Percentiles rank a stretch among this genome's conserved stretches.
phyloP scores from a whole-genome alignment of 1,140 invertebrate genomes.

The Ceratina japonica region DNA sequence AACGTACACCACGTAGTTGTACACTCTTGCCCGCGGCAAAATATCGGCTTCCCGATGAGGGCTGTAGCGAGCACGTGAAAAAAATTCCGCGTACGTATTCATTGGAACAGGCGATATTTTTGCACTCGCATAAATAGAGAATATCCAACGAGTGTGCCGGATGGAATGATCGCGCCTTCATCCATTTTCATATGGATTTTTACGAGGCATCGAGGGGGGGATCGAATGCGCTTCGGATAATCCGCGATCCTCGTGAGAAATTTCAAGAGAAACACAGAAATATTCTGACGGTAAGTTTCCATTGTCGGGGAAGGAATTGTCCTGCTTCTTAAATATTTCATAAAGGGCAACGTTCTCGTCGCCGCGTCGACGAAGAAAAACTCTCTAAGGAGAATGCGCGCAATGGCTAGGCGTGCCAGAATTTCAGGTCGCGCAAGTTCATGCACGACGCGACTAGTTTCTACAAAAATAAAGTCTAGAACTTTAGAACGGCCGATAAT shows the following conservation, averaged over 20 bases:
- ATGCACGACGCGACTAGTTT: background rate
- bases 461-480: background rate
- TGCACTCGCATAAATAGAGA: too few relatives aligned
- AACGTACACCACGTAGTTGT: background rate
- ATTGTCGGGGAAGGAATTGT: background rate
- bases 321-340: constrained; percentile 23
- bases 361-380: background rate
- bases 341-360: background rate
- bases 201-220: background rate
- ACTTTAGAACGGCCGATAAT: too few relatives aligned
- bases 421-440: constrained; percentile 1
- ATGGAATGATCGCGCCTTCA: too few relatives aligned
- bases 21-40: background rate
- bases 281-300: background rate
- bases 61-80: background rate
- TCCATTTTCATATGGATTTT: background rate
- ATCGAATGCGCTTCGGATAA: too few relatives aligned
- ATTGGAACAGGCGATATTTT: too few relatives aligned
- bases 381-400: background rate
- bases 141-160: background rate
- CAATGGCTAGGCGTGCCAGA: background rate
- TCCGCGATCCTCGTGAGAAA: background rate
- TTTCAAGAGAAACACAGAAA: background rate
- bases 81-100: background rate
- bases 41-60: background rate